Evolutionary conservation across 2,797 vertebrate genomes (phyloP).

Genomic region (Emydoidea blandingii): DNA sequence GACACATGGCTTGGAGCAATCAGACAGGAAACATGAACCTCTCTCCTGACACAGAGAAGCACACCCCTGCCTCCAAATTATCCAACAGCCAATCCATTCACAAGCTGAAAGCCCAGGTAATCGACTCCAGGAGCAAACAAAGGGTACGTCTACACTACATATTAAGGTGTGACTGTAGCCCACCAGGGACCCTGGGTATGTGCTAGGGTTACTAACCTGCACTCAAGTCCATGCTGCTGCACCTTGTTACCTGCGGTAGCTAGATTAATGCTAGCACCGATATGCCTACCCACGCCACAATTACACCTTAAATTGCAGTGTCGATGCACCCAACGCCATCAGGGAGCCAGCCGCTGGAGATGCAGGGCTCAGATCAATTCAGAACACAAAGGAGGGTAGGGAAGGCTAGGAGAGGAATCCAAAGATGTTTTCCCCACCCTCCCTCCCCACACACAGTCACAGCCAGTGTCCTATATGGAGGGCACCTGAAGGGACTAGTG

Average conservation of each 20-base stretch:
- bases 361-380: background rate
- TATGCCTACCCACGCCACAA: background rate
- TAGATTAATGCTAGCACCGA: background rate
- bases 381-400: background rate
- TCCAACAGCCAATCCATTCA: background rate
- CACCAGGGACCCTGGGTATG: background rate
- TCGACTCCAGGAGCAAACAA: background rate
- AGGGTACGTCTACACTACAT: background rate
- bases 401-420: background rate
- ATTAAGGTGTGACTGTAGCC: background rate
- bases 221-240: too few species aligned
- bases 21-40: background rate
- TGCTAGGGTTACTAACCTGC: background rate
- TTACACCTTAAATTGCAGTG: background rate
- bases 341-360: background rate
- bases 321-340: background rate
- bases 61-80: background rate
- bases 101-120: background rate
- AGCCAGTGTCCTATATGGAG: background rate
- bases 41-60: background rate
- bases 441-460: background rate
- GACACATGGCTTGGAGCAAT: fast-evolving
- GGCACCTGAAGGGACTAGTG: background rate
- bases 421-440: too few species aligned
- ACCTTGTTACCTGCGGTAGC: background rate